Evolutionary conservation across 1,140 invertebrate genomes (phyloP).

Genomic region (Papilio polyxenes): DNA sequence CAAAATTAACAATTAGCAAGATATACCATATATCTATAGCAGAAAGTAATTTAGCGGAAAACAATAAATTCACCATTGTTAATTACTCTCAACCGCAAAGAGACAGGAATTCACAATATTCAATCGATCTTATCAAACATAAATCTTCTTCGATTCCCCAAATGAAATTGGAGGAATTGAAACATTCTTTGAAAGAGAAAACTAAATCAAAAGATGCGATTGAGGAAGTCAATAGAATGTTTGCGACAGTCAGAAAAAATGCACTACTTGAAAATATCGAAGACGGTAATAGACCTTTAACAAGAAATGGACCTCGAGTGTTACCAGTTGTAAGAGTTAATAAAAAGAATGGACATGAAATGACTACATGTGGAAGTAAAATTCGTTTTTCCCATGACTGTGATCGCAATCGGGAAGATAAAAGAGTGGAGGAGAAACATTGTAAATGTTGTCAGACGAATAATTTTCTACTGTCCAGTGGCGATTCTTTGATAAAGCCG

Average conservation of each 20-base stretch:
- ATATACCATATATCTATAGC: conserved; percentile 58
- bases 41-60: conserved; percentile 43
- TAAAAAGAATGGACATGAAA: conserved; percentile 27
- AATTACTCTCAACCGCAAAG: conserved; percentile 52
- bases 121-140: conserved; percentile 57
- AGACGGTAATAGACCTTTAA: conserved; percentile 57
- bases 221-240: conserved; percentile 73
- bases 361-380: conserved; percentile 5
- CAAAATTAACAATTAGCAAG: conserved; percentile 54
- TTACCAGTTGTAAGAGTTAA: conserved; percentile 70
- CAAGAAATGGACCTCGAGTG: conserved; percentile 65
- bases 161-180: conserved; percentile 73
- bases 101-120: conserved; percentile 41
- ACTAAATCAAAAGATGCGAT: conserved; percentile 68
- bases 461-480: conserved; percentile 59
- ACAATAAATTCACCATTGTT: conserved; percentile 54
- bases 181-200: conserved; percentile 65
- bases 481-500: conserved; percentile 56
- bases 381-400: conserved; percentile 17
- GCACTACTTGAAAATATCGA: conserved; percentile 42
- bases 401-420: conserved; percentile 13
- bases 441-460: conserved; percentile 57
- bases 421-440: conserved; percentile 21
- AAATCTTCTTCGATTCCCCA: conserved; percentile 74
- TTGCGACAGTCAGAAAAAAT: conserved; percentile 61